phyloP scores from a whole-genome alignment of 2,797 vertebrate species.

The Pangasius macronema region DNA sequence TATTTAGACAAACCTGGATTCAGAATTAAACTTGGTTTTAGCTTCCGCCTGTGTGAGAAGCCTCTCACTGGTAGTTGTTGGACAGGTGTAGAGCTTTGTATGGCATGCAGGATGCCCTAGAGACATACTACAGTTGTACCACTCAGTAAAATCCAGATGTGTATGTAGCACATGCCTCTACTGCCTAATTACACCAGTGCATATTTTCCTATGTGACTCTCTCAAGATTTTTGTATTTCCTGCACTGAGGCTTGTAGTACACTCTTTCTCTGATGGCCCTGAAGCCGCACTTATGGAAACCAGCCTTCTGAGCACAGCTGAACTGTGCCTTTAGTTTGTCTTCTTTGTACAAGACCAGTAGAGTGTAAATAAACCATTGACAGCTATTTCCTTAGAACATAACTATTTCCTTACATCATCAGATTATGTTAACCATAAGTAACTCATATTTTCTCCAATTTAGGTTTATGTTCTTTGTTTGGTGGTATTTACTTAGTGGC shows the following conservation, averaged over 20 bases:
- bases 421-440: background rate
- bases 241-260: background rate
- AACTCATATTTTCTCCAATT: background rate
- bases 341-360: background rate
- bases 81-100: background rate
- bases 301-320: conserved; percentile 25
- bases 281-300: conserved; percentile 40
- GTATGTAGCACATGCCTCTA: conserved; percentile 29
- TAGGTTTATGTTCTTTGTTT: background rate
- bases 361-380: background rate
- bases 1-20: background rate
- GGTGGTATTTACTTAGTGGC: background rate
- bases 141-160: conserved; percentile 53
- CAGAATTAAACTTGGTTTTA: background rate
- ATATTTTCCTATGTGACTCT: conserved; percentile 34
- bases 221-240: background rate
- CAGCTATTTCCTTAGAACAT: background rate
- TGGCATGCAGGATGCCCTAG: background rate
- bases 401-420: background rate
- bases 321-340: background rate
- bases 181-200: conserved; percentile 21
- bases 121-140: conserved; percentile 15
- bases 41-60: background rate
- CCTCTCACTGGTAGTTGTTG: background rate
- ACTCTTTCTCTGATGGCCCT: conserved; percentile 32